Percentiles rank a stretch among this genome's conserved stretches.
Conservation (phyloP, 2,113 vertebrate genomes). For the Lophochroa leadbeateri region DNA sequence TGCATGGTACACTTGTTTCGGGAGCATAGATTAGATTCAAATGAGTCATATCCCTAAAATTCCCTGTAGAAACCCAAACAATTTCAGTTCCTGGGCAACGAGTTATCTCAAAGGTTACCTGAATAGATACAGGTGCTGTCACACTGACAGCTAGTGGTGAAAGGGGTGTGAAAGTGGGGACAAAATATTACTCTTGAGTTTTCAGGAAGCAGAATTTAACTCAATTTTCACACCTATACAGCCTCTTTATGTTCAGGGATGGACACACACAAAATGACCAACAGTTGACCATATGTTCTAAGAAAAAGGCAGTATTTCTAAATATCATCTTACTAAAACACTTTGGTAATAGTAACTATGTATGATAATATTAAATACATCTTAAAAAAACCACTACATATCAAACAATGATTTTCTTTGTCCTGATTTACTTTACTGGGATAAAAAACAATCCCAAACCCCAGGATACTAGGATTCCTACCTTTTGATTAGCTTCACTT, state of each 20-base stretch:
- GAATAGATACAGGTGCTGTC: not conserved
- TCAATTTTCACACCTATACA: not conserved
- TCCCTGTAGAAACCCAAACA: not conserved
- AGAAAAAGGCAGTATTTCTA: not conserved
- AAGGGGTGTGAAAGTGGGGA: not conserved
- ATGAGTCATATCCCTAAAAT: not conserved
- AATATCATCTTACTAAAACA: not conserved
- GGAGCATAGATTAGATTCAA: not conserved
- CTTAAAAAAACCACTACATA: not conserved
- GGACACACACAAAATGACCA: not conserved
- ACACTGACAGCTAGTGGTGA: not conserved
- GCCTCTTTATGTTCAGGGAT: not conserved
- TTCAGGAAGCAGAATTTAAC: not conserved
- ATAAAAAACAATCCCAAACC: not conserved
- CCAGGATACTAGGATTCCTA: not conserved
- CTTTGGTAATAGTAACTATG: not conserved
- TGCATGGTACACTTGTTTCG: fast-evolving
- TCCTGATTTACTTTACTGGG: not conserved
- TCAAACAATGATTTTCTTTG: not conserved
- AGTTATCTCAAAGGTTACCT: not conserved
- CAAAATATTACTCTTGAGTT: not conserved
- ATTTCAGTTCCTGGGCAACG: not conserved
- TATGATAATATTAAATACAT: not conserved
- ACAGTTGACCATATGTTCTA: not conserved
- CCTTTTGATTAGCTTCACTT: not conserved